phyloP scores from a whole-genome alignment of 2,797 vertebrate genomes.

The Sardinella longiceps region DNA sequence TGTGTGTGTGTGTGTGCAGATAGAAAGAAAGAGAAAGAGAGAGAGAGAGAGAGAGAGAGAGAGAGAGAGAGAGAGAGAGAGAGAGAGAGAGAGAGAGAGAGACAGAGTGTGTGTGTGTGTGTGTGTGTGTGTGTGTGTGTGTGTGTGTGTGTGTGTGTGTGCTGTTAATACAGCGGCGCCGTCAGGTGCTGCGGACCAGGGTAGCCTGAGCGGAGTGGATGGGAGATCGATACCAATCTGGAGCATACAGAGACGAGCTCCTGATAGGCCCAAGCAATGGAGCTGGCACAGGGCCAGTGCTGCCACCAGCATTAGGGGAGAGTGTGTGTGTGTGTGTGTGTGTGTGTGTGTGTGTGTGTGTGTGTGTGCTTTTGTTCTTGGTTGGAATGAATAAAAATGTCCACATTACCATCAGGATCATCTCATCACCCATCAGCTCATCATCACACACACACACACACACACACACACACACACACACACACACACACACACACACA shows the following conservation, averaged over 20 bases:
- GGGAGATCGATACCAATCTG: slow-evolving; percentile 81
- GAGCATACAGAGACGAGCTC: slow-evolving; percentile 66
- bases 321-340: neutral
- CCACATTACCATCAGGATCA: no score
- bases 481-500: neutral
- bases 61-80: neutral
- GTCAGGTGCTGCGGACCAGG: neutral
- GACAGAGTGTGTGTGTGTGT: no score
- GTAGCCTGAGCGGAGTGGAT: slow-evolving; percentile 67
- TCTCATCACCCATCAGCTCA: no score
- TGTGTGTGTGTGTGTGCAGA: no score
- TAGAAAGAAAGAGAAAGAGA: no score
- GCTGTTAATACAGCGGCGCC: neutral
- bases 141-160: neutral
- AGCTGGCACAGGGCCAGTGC: slow-evolving; percentile 25
- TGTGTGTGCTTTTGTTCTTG: neutral
- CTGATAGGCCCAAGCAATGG: slow-evolving; percentile 60
- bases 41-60: neutral
- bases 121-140: no score
- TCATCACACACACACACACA: neutral
- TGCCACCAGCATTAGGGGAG: neutral
- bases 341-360: neutral
- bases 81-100: neutral
- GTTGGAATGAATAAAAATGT: no score
- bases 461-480: neutral